Evolutionary conservation across 2,888 invertebrate species (phyloP), one percentile per base, ranked within the genome.

Genomic region (Nomada lathburiana): DNA sequence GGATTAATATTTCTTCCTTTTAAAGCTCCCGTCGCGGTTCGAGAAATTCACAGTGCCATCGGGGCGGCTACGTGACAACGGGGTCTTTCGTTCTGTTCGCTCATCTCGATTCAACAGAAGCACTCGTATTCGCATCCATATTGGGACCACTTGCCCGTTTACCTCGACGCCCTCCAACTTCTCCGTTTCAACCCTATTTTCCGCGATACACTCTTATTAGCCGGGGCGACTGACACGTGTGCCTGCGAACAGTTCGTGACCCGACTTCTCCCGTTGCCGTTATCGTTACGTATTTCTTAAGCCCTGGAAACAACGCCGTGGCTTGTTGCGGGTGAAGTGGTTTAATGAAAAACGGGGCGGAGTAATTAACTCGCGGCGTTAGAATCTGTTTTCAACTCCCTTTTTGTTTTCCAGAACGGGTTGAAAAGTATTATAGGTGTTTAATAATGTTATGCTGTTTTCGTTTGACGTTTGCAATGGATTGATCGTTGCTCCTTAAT

Each of bases 1-100:
- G 84, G 86, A 86, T 86, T 86, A 86, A 86, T 84, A 84, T 86
- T 84, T 86, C 86, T 84, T 86, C 86, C 82, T 79, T 84, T 86
- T 86, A 82, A 84, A 80, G 76, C 72, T 52, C 20, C 69, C 60
- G 71, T 63, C 85, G 82, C 67, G 82, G 52, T 18, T 53, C 69
- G 74, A 68, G 80, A 75, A 75, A 80, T 80, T 81, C 76, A 52
- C 73, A 13, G 69, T 55, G 82, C 80, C 82, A 83, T 83, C 36
- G 80, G 62, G 67, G 47, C 7, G 26, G 26, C 76, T 83, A 83
- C 80, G 82, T 83, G 82, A 83, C 82, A 70, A 80, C 82, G 76
- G 73, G 57, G 80, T 83, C 81, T 74, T 76, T 67, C 76, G 53
- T 69, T 52, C 72, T 23, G 53, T 69, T 29, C 52, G 50, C 79